Conservation (phyloP, 2,888 invertebrate genomes). For the Azorinus chamasolen region DNA sequence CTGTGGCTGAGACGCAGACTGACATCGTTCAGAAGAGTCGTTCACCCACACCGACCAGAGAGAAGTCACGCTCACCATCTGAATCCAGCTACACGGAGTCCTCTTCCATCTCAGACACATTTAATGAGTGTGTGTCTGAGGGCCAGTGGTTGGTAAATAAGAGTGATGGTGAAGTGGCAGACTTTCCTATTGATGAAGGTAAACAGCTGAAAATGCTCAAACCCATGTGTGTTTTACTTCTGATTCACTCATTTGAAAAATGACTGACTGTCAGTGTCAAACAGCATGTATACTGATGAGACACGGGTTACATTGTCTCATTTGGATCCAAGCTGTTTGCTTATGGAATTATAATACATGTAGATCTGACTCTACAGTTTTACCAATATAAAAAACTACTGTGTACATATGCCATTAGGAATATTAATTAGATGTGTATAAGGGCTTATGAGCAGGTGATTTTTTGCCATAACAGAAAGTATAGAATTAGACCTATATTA, state of each 20-base stretch:
- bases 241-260: not conserved
- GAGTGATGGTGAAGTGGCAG: conserved; percentile 84
- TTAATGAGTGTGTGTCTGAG: conserved; percentile 82
- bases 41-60: conserved; percentile 49
- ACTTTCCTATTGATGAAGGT: conserved; percentile 75
- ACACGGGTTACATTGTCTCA: too few relatives aligned
- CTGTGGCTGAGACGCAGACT: conserved; percentile 67
- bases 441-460: too few relatives aligned
- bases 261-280: not conserved
- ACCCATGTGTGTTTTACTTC: not conserved
- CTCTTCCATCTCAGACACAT: conserved; percentile 75
- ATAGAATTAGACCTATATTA: too few relatives aligned
- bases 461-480: too few relatives aligned
- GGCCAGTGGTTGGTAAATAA: conserved; percentile 84
- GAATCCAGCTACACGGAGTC: conserved; percentile 63
- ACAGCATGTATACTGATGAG: too few relatives aligned
- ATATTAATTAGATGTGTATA: too few relatives aligned
- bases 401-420: too few relatives aligned
- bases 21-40: conserved; percentile 34
- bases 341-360: too few relatives aligned
- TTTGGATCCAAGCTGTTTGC: too few relatives aligned
- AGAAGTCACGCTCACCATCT: conserved; percentile 49
- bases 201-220: conserved; percentile 13
- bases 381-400: too few relatives aligned
- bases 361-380: too few relatives aligned